Percentiles rank a stretch among this genome's conserved stretches.
phyloP scores from a whole-genome alignment of 1,140 invertebrate genomes.

The Araneus ventricosus region DNA sequence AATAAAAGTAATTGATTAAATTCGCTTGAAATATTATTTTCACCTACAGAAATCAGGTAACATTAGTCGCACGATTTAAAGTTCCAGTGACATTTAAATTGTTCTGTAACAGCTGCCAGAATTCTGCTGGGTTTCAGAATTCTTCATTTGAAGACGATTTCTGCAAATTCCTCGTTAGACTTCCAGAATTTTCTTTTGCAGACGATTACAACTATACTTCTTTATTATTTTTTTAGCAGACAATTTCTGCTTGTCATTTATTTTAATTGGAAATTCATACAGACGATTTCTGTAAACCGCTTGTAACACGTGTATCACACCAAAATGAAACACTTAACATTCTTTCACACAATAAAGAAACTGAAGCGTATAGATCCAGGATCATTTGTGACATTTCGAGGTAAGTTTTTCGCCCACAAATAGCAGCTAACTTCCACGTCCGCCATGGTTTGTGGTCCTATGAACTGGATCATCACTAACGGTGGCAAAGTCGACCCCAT shows the following conservation, averaged over 20 bases:
- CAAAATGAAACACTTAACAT: neutral
- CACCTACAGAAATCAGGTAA: neutral
- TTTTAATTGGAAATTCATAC: neutral
- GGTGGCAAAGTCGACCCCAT: constrained; percentile 48
- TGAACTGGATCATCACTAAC: constrained; percentile 70
- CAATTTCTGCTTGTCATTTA: neutral
- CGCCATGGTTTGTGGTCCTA: constrained; percentile 22
- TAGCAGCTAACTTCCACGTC: constrained; percentile 64
- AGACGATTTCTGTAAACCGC: too few relatives aligned
- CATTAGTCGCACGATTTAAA: neutral
- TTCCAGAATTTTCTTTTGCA: too few relatives aligned
- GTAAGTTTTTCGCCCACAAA: constrained; percentile 67
- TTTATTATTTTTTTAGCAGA: neutral
- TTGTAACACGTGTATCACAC: neutral
- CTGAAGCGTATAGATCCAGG: constrained; percentile 46
- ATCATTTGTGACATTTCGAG: constrained; percentile 16
- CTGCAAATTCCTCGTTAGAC: too few relatives aligned
- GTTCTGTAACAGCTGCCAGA: neutral
- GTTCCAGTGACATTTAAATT: neutral
- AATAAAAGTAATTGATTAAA: neutral
- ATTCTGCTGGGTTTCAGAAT: neutral
- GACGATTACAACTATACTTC: too few relatives aligned
- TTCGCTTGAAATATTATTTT: neutral
- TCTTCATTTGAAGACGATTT: too few relatives aligned
- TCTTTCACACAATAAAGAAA: constrained; percentile 56